A percentile compares a stretch with the other conserved stretches of the same genome.
Evolutionary conservation across 2,113 vertebrate species (phyloP).

Genomic region (Anseranas semipalmata): DNA sequence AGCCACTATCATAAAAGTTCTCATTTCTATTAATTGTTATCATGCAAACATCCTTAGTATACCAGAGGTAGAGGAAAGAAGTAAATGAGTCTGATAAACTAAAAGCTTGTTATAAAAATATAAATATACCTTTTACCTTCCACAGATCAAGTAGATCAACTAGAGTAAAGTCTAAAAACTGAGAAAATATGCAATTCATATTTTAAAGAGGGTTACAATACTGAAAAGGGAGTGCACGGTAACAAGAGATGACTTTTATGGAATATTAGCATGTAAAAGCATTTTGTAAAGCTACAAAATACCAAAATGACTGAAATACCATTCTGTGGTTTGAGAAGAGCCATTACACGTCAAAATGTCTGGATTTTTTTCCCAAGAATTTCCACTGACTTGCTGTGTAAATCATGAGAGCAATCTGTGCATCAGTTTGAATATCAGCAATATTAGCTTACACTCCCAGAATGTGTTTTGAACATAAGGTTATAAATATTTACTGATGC

Average conservation of each 20-base stretch:
- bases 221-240: neutral
- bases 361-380: neutral
- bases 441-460: neutral
- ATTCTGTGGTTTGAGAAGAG: neutral
- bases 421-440: neutral
- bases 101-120: conserved; percentile 42
- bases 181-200: neutral
- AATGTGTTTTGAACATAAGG: neutral
- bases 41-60: neutral
- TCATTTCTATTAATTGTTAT: conserved; percentile 64
- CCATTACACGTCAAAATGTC: neutral
- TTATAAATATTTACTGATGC: neutral
- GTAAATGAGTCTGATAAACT: conserved; percentile 15
- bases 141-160: neutral
- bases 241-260: neutral
- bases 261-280: neutral
- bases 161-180: neutral
- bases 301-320: neutral
- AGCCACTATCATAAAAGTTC: conserved; percentile 22
- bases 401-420: neutral
- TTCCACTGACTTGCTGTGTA: neutral
- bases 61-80: neutral
- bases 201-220: neutral
- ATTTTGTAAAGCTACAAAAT: neutral
- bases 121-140: neutral